Evolutionary conservation across 1,140 invertebrate genomes (phyloP).

Genomic region (Delia radicum): DNA sequence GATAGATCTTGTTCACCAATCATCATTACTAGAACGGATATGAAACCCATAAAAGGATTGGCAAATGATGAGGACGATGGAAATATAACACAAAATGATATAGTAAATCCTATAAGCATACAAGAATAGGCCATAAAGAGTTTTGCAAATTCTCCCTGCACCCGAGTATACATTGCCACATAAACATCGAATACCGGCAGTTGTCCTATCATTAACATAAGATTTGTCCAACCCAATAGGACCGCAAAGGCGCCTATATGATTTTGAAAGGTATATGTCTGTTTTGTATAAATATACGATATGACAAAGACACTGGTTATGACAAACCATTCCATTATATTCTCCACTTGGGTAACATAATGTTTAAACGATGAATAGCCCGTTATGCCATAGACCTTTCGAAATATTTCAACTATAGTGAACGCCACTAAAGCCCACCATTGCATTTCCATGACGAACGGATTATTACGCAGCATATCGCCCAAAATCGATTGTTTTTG

Average conservation of each 20-base stretch:
- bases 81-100: slow-evolving; percentile 84
- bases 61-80: slow-evolving; percentile 76
- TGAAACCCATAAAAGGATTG: slow-evolving; percentile 75
- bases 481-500: slow-evolving; percentile 73
- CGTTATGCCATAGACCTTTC: slow-evolving; percentile 74
- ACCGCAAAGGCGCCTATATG: slow-evolving; percentile 72
- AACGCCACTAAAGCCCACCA: slow-evolving; percentile 76
- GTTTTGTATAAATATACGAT: slow-evolving; percentile 73
- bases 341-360: slow-evolving; percentile 79
- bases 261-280: slow-evolving; percentile 81
- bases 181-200: slow-evolving; percentile 82
- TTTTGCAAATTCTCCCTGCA: slow-evolving; percentile 82
- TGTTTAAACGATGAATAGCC: slow-evolving; percentile 74
- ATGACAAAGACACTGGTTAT: slow-evolving; percentile 79
- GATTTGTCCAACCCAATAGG: slow-evolving; percentile 79
- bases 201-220: slow-evolving; percentile 85
- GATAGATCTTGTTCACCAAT: slow-evolving; percentile 79
- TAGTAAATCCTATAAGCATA: slow-evolving; percentile 79
- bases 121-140: slow-evolving; percentile 80
- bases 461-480: slow-evolving; percentile 69
- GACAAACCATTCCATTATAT: slow-evolving; percentile 83
- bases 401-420: slow-evolving; percentile 72
- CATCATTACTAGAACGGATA: slow-evolving; percentile 87
- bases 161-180: slow-evolving; percentile 83
- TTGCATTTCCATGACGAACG: slow-evolving; percentile 72